phyloP scores from a whole-genome alignment of 2,888 invertebrate genomes.

The Corbicula japonica region DNA sequence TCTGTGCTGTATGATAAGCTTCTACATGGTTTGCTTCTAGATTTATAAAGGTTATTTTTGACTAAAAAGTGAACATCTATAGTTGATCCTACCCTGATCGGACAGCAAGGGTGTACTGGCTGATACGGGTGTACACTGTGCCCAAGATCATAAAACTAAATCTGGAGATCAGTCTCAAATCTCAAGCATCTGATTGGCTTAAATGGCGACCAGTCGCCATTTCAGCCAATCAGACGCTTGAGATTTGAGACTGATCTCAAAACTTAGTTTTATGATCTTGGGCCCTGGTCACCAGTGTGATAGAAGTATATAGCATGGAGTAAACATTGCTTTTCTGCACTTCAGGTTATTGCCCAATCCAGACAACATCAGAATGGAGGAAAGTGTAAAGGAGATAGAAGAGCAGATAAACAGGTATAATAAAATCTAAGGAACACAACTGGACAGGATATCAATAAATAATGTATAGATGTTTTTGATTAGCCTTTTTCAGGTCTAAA shows the following conservation, averaged over 20 bases:
- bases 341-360: constrained; percentile 51
- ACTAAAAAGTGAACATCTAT: too few relatives aligned
- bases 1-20: too few relatives aligned
- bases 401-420: constrained; percentile 43
- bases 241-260: not conserved
- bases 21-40: too few relatives aligned
- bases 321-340: not conserved
- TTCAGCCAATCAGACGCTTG: not conserved
- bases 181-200: not conserved
- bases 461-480: too few relatives aligned
- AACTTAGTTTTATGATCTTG: not conserved
- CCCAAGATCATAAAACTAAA: too few relatives aligned
- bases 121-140: too few relatives aligned
- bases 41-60: too few relatives aligned
- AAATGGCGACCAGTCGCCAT: not conserved
- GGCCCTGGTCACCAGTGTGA: not conserved
- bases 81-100: too few relatives aligned
- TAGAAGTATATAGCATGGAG: not conserved
- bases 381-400: constrained; percentile 35
- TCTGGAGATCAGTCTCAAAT: not conserved
- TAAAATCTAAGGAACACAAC: too few relatives aligned
- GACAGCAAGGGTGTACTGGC: too few relatives aligned
- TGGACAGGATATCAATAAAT: too few relatives aligned
- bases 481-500: too few relatives aligned
- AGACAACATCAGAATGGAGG: constrained; percentile 44